Evolutionary conservation across 2,888 invertebrate genomes (phyloP).

Genomic region (Philereme vetulata): DNA sequence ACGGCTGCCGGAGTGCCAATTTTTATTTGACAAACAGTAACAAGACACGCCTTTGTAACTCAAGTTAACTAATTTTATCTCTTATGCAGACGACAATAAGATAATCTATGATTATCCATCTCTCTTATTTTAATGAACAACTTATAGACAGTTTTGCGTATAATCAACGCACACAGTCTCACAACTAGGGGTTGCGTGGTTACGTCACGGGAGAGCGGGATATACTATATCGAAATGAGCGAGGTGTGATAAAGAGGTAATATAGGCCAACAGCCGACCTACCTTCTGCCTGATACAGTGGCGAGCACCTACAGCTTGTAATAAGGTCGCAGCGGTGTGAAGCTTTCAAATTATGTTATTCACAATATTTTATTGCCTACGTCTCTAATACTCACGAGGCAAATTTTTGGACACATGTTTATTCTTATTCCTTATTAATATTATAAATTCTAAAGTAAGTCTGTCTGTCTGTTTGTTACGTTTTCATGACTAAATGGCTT

Average conservation of each 20-base stretch:
- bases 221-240: conserved; percentile 34
- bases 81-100: too few species aligned
- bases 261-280: conserved; percentile 82
- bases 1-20: too few species aligned
- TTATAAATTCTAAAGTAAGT: too few species aligned
- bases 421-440: too few species aligned
- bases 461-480: too few species aligned
- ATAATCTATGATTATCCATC: too few species aligned
- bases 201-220: conserved; percentile 75
- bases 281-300: conserved; percentile 71
- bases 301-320: conserved; percentile 64
- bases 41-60: too few species aligned
- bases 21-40: too few species aligned
- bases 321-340: conserved; percentile 58
- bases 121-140: conserved; percentile 50
- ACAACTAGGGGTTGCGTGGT: conserved; percentile 64
- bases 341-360: conserved; percentile 49
- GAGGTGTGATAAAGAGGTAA: conserved; percentile 60
- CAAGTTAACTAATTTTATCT: too few species aligned
- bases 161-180: conserved; percentile 59
- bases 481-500: too few species aligned
- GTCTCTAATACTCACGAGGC: too few species aligned
- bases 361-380: conserved; percentile 42
- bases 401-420: too few species aligned
- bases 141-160: conserved; percentile 51